Evolutionary conservation across 2,797 vertebrate genomes (phyloP), one percentile per base, ranked within the genome.

Genomic region (Cuculus canorus): DNA sequence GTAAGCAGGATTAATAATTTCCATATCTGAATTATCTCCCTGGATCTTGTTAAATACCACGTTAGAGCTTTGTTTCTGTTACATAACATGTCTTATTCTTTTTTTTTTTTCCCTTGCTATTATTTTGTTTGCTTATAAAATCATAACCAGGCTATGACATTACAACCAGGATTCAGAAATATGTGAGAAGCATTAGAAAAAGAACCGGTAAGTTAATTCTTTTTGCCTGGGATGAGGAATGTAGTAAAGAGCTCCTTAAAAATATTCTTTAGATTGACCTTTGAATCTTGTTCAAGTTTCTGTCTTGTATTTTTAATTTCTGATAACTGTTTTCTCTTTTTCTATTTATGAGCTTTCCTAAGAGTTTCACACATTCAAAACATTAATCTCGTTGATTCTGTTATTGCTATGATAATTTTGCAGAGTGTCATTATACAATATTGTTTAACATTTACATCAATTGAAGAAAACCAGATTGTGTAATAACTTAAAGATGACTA

Each of bases 211-310:
- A 65, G 15, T 45, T 14, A 86, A 70, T 94, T 88, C 0, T 77
- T 90, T 65, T 45, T 18, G 39, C 73, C 66, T 30, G 28, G 23
- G 56, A 72, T 57, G 39, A 93, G 28, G 41, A 78, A 65, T 82
- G 81, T 81, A 89, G 76, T 78, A 68, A 91, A 87, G 35, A 83
- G 7, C 18, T 86, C 13, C 76, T 79, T 82, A 75, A 94, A 96
- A 96, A 94, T 83, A 90, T 73, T 90, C 45, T 95, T 87, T 71
- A 89, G 85, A 87, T 73, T 89, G 85, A 93, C 87, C 90, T 92
- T 85, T 83, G 86, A 91, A 77, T 87, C 54, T 91, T 93, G 82
- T 88, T 94, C 76, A 87, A 92, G 22, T 86, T 93, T 90, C 78
- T 89, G 69, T 66, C 86, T 88, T 85, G 73, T 91, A 89, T 94